Evolutionary conservation across 2,797 vertebrate genomes (phyloP), one percentile per base, ranked within the genome.

Genomic region (Xenops minutus): DNA sequence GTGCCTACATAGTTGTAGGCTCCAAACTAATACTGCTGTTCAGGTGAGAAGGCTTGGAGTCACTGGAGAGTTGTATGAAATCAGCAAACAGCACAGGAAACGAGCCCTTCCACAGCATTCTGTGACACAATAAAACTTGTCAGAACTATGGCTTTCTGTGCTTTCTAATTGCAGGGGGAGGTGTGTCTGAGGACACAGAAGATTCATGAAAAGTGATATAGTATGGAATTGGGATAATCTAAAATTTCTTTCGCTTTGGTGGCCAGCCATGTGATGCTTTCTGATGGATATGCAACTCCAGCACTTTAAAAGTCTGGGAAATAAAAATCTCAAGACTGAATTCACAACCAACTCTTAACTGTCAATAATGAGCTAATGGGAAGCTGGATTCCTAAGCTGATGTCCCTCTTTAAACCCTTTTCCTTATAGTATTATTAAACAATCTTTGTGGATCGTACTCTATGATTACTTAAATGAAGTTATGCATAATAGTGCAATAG

Each of bases 1-100:
- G 11, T 26, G 29, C 17, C 29, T 41, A 6, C 2, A 0, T 6
- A 27, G 15, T 1, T 1, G 3, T 0, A 44, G 73, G 32, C 24
- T 66, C 41, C 23, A 24, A 19, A 12, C 2, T 13, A 29, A 27
- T 41, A 23, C 1, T 24, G 37, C 26, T 23, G 5, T 27, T 39
- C 23, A 51, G 48, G 39, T 2, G 34, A 43, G 59, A 52, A 41
- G 41, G 23, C 7, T 24, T 19, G 17, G n/a, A 51, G 39, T 3
- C 17, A 16, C 13, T 1, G 6, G 8, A 13, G 10, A 7, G 22
- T 3, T n/a, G 34, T 5, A 7, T 2, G 15, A 55, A 20, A 43
- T 36, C 29, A 44, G 69, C 11, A 9, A 44, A 30, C 20, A 34
- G 26, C 29, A 44, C 21, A 34, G 8, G 20, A 44, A 46, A 4